phyloP scores from a whole-genome alignment of 1,140 invertebrate genomes.

The Plectrocnemia conspersa region DNA sequence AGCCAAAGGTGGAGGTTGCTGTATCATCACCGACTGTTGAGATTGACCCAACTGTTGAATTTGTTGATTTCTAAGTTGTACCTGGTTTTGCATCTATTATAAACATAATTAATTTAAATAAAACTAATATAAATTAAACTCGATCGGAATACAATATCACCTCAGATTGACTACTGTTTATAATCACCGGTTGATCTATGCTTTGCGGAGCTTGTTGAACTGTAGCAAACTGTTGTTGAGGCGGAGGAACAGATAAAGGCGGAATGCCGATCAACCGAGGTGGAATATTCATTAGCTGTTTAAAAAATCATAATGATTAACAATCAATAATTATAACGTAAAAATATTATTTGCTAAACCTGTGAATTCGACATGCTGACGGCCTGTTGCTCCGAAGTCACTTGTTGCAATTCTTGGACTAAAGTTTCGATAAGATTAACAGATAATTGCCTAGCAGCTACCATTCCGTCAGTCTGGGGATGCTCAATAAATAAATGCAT shows the following conservation, averaged over 20 bases:
- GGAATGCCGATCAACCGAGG: conserved; percentile 16
- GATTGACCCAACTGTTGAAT: conserved; percentile 14
- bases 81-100: conserved; percentile 11
- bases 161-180: conserved; percentile 16
- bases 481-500: conserved; percentile 75
- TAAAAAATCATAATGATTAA: too few species aligned
- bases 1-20: conserved; percentile 23
- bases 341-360: background rate
- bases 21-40: conserved; percentile 27
- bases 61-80: conserved; percentile 19
- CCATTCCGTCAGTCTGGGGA: conserved; percentile 61
- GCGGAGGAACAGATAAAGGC: conserved; percentile 27
- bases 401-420: conserved; percentile 66
- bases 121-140: too few species aligned
- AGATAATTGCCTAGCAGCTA: conserved; percentile 67
- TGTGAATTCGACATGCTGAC: background rate
- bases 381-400: conserved; percentile 8
- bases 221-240: conserved; percentile 25
- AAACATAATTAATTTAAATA: too few species aligned
- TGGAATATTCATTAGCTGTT: conserved; percentile 17
- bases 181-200: conserved; percentile 24
- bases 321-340: background rate
- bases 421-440: conserved; percentile 77
- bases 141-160: background rate
- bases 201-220: conserved; percentile 13